Evolutionary conservation across 2,797 vertebrate genomes (phyloP), one percentile per base, ranked within the genome.

Genomic region (Thaleichthys pacificus): DNA sequence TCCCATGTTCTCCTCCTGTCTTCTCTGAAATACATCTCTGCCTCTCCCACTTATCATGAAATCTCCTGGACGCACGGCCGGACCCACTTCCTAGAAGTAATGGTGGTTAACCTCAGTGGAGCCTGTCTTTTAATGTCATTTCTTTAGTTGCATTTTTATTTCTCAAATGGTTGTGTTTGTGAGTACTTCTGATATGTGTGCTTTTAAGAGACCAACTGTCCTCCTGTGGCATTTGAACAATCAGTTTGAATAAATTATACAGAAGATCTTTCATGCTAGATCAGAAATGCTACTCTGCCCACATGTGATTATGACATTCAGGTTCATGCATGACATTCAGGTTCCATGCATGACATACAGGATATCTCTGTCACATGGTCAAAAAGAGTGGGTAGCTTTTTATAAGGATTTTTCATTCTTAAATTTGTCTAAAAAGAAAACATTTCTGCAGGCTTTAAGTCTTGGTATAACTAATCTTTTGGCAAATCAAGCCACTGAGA

Each of bases 261-360:
- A 11, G 72, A 62, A 72, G 76, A 68, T 67, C 80, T 78, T 77
- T 56, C 32, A 7, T 68, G 19, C 35, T 56, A 42, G 73, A 79
- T 72, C 21, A 12, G 76, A 82, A 69, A 66, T 19, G 32, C 62
- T 73, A 63, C 69, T 68, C 54, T 80, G 77, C 74, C 77, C 76
- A 74, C 68, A 54, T 88, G 11, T 12, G 42, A 85, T 88, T 86
- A 91, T 90, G 84, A 76, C 15, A 80, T 90, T 84, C 63, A 82
- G 82, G 82, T 81, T 87, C 75, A 63, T 65, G 75, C 51, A 6
- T 79, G 80, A 80, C 81, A 85, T 32, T 84, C 63, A 82, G 82
- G 82, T 81, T 87, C 82, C 75, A 63, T 65, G 75, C 51, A 6
- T 79, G 80, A 80, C 81, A 85, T 32, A 35, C 32, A 35, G 11